phyloP scores from a whole-genome alignment of 1,140 invertebrate species.

The Drosophila simulans region DNA sequence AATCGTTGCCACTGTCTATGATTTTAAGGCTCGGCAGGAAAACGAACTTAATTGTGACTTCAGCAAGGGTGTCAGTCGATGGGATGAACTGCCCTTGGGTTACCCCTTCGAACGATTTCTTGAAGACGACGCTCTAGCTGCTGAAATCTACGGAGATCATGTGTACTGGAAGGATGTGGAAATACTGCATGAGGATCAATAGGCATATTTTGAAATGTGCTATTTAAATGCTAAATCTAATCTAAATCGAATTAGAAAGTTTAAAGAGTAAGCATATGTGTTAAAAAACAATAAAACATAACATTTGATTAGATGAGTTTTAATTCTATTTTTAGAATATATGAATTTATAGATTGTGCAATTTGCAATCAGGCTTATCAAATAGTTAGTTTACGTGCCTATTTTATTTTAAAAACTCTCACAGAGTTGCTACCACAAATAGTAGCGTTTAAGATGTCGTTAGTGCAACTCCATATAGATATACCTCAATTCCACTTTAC shows the following conservation, averaged over 20 bases:
- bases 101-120: constrained; percentile 52
- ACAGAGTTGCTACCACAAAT: background rate
- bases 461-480: constrained; percentile 56
- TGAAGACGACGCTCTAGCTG: background rate
- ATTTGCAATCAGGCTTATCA: too few species aligned
- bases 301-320: too few species aligned
- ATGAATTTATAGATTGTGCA: too few species aligned
- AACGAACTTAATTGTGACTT: constrained; percentile 56
- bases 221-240: too few species aligned
- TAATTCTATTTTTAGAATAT: too few species aligned
- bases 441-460: constrained; percentile 28
- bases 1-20: constrained; percentile 42
- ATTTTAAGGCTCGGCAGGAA: constrained; percentile 34
- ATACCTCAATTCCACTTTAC: constrained; percentile 64
- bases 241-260: too few species aligned
- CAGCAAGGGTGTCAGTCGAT: constrained; percentile 39
- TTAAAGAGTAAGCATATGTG: too few species aligned
- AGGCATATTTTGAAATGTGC: too few species aligned
- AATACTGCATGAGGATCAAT: constrained; percentile 25
- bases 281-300: too few species aligned
- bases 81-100: constrained; percentile 51
- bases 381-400: background rate
- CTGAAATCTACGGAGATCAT: constrained; percentile 12
- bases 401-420: background rate
- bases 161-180: constrained; percentile 34